Conservation (phyloP, 2,888 invertebrate species). For the Xylota sylvarum region DNA sequence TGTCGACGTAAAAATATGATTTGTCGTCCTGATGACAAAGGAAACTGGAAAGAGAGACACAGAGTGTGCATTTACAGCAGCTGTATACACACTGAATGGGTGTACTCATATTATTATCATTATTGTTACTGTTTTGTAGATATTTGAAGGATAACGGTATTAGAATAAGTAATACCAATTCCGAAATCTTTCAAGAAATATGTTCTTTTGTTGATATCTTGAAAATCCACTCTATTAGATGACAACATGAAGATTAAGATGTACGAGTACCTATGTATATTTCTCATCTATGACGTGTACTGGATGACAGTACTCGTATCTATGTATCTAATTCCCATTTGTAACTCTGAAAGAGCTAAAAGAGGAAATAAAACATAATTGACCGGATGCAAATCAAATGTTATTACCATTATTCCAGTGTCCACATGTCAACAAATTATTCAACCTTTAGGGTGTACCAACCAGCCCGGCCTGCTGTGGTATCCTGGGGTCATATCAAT, state of each 20-base stretch:
- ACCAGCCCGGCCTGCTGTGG: not conserved
- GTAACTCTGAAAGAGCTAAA: not conserved
- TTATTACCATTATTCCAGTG: conserved; percentile 10
- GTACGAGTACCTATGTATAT: too few species aligned
- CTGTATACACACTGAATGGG: not conserved
- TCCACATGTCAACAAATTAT: conserved; percentile 18
- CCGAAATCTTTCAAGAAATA: not conserved
- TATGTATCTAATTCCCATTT: too few species aligned
- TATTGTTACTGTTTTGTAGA: conserved; percentile 16
- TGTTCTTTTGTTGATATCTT: not conserved
- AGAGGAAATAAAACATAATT: conserved; percentile 28
- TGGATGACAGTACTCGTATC: not conserved
- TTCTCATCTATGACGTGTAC: not conserved
- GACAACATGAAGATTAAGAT: conserved; percentile 1
- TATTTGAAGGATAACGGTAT: conserved; percentile 18
- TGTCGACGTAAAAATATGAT: conserved; percentile 56
- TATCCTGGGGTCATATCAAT: conserved; percentile 6
- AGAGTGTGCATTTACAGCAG: conserved; percentile 44
- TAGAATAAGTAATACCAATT: not conserved
- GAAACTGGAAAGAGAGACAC: conserved; percentile 6
- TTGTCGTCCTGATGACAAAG: conserved; percentile 43
- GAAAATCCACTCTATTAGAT: conserved; percentile 2
- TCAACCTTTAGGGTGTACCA: not conserved
- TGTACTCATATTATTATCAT: not conserved
- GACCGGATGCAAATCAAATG: conserved; percentile 38